Evolutionary conservation across 64 coral and sea anemone genomes (phyloP).

Genomic region (Montipora foliosa): DNA sequence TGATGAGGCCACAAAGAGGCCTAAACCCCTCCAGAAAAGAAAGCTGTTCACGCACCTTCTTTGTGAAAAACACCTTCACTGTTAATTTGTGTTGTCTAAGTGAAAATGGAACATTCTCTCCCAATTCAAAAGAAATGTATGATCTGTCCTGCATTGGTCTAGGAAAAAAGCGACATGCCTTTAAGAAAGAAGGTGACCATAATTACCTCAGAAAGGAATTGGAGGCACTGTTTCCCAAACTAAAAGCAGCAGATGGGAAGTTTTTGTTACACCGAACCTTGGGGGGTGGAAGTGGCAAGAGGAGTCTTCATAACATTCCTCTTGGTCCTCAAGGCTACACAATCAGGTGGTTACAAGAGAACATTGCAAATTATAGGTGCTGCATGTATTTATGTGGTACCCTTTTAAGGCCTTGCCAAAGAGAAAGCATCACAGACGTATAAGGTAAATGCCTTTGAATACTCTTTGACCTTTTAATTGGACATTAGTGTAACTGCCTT

Average conservation of each 20-base stretch:
- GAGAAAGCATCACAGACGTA: neutral
- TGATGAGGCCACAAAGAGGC: neutral
- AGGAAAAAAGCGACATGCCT: neutral
- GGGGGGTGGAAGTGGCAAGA: neutral
- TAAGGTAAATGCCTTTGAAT: neutral
- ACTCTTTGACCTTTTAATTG: neutral
- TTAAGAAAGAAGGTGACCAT: neutral
- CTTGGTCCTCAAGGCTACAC: neutral
- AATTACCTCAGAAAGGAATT: neutral
- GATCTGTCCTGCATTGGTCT: neutral
- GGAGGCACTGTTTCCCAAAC: neutral
- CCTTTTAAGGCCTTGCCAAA: neutral
- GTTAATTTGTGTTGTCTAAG: neutral
- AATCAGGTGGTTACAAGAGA: neutral
- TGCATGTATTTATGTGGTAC: neutral
- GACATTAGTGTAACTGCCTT: neutral
- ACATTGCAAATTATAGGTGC: neutral
- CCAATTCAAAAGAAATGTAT: slow-evolving; percentile 1
- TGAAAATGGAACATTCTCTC: neutral
- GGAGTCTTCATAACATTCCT: neutral
- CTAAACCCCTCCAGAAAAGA: neutral
- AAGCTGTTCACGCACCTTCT: neutral
- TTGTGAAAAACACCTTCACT: neutral
- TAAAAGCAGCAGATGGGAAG: neutral
- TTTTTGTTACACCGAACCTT: neutral